Percentiles rank a stretch among this genome's conserved stretches.
Evolutionary conservation across 1,140 invertebrate species (phyloP).

Genomic region (Ctenoplectra terminalis): DNA sequence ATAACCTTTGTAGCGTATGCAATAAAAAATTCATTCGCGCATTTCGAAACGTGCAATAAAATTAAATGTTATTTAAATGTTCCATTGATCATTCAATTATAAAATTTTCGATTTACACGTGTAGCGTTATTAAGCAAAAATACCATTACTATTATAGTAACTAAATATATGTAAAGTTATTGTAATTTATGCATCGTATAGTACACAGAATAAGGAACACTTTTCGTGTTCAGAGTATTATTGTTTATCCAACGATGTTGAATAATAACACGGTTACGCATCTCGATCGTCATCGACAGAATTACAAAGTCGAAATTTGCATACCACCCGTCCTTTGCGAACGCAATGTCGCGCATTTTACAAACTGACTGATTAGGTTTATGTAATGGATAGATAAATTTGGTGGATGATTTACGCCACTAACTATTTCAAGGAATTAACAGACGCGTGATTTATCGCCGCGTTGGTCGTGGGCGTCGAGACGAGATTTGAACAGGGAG

Average conservation of each 20-base stretch:
- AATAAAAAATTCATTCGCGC: too few species aligned
- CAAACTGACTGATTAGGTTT: conserved; percentile 40
- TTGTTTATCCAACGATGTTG: too few species aligned
- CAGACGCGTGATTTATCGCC: conserved; percentile 32
- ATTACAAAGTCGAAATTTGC: background rate
- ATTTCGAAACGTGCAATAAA: too few species aligned
- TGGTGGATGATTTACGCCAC: conserved; percentile 50
- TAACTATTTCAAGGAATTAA: conserved; percentile 52
- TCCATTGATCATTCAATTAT: too few species aligned
- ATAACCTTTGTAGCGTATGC: too few species aligned
- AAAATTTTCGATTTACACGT: background rate
- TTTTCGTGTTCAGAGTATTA: too few species aligned
- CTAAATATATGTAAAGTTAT: too few species aligned
- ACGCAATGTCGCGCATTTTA: background rate
- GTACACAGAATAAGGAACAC: too few species aligned
- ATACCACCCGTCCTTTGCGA: background rate
- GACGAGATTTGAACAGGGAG: conserved; percentile 51
- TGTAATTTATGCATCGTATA: too few species aligned
- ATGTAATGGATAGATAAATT: conserved; percentile 51
- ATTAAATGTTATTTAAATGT: too few species aligned
- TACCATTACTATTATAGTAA: too few species aligned
- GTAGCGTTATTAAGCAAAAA: too few species aligned
- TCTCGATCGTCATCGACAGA: background rate
- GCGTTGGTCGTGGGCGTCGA: conserved; percentile 50
- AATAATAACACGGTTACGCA: background rate